Conservation (phyloP, 2,113 vertebrate genomes). For the Megaceryle maxima region DNA sequence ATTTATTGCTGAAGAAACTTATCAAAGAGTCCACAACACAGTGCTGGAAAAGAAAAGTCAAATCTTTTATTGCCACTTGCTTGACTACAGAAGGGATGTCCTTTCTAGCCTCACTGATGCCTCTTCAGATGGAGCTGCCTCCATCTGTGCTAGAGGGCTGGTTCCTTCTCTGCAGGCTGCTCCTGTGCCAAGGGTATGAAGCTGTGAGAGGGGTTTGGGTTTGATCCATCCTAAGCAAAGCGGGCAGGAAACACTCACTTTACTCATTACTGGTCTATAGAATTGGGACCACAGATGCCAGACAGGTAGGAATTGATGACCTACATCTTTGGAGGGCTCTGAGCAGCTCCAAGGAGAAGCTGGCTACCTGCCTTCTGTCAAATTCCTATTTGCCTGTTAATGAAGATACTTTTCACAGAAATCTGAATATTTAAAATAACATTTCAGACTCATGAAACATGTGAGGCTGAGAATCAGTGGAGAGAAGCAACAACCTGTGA, state of each 20-base stretch:
- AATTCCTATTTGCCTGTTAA: background rate
- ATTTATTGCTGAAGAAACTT: background rate
- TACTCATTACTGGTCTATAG: background rate
- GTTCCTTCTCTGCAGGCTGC: background rate
- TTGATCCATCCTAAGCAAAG: background rate
- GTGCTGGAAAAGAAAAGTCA: background rate
- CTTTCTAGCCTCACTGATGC: background rate
- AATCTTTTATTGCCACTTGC: accelerated
- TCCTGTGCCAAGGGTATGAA: background rate
- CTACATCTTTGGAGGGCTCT: accelerated
- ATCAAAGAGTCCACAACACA: background rate
- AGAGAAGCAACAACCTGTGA: background rate
- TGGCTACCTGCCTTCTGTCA: background rate
- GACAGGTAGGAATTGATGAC: background rate
- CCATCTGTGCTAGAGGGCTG: accelerated
- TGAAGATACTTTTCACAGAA: background rate
- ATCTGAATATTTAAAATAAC: background rate
- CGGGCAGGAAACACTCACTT: background rate
- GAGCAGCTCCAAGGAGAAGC: background rate
- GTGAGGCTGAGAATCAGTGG: background rate
- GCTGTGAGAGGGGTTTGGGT: background rate
- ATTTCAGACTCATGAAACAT: background rate
- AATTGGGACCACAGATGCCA: background rate
- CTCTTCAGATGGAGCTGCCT: background rate
- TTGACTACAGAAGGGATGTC: background rate